These are phyloP conservation scores for Holcopasites calliopsidis DNA, from an alignment of 1,140 invertebrate species.

Conservation along the genomic window DNA sequence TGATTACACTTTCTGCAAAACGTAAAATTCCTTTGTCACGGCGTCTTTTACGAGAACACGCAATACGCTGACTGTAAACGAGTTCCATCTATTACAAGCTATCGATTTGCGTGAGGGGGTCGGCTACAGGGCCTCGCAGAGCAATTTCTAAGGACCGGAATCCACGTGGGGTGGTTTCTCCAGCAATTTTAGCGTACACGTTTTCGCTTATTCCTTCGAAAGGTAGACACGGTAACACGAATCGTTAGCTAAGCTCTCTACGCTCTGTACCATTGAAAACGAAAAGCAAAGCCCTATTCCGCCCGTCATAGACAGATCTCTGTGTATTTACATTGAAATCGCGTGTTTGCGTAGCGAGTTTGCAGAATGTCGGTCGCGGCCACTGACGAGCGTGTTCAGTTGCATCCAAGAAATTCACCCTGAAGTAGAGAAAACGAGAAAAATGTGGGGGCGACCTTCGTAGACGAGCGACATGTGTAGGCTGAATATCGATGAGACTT, in stretches of 20 bases:
- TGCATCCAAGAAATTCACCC: not conserved
- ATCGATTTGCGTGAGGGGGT: not conserved
- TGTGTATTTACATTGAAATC: not conserved
- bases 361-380: not conserved
- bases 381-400: not conserved
- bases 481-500: slow-evolving; percentile 11
- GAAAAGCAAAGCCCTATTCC: not conserved
- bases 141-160: not conserved
- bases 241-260: not conserved
- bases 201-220: not conserved
- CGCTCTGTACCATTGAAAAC: not conserved
- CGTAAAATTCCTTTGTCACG: not conserved
- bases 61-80: not conserved
- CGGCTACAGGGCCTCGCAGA: not conserved
- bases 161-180: not conserved
- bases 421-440: not conserved
- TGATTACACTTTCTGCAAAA: no score
- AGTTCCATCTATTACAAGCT: slow-evolving; percentile 2
- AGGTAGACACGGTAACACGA: not conserved
- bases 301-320: not conserved
- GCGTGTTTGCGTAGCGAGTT: not conserved
- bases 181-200: not conserved
- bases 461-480: not conserved
- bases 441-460: not conserved
- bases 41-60: not conserved